These are phyloP conservation scores for Scomber colias DNA, from an alignment of 2,113 vertebrate genomes.

Conservation along the genomic window DNA sequence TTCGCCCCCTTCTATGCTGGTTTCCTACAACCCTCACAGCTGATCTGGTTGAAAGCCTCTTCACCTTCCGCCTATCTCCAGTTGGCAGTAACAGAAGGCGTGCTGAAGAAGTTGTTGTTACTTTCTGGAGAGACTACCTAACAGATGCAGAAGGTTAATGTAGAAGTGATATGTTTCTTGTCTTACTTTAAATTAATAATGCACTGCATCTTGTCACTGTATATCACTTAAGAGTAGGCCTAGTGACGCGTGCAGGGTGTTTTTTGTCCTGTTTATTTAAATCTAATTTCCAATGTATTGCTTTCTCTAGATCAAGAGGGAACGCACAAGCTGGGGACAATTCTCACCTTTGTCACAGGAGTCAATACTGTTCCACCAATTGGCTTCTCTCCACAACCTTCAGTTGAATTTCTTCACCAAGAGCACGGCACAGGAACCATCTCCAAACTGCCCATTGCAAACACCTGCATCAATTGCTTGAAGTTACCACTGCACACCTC, in stretches of 20 bases:
- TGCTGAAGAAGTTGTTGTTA: not conserved
- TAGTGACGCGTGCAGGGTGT: too few relatives aligned
- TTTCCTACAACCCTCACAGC: conserved; percentile 1
- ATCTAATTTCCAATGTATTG: not conserved
- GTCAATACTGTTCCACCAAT: conserved; percentile 6
- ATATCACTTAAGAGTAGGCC: too few relatives aligned
- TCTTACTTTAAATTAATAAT: too few relatives aligned
- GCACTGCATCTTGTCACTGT: too few relatives aligned
- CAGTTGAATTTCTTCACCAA: conserved; percentile 12
- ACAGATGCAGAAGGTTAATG: conserved; percentile 9
- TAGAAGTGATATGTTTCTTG: too few relatives aligned
- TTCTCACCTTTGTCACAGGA: conserved; percentile 8
- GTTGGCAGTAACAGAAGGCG: not conserved
- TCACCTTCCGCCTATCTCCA: not conserved
- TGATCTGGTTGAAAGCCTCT: not conserved
- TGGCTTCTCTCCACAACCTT: conserved; percentile 16
- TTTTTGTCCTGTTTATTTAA: too few relatives aligned
- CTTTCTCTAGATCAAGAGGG: not conserved
- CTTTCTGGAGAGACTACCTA: not conserved
- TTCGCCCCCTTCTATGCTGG: not conserved
- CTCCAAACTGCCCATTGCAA: not conserved
- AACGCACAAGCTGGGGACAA: not conserved
- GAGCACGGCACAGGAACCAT: not conserved
- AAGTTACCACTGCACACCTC: not conserved
- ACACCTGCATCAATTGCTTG: conserved; percentile 9